Conservation (phyloP, 1,140 invertebrate species). For the Pseudomyrmex cubaensis region DNA sequence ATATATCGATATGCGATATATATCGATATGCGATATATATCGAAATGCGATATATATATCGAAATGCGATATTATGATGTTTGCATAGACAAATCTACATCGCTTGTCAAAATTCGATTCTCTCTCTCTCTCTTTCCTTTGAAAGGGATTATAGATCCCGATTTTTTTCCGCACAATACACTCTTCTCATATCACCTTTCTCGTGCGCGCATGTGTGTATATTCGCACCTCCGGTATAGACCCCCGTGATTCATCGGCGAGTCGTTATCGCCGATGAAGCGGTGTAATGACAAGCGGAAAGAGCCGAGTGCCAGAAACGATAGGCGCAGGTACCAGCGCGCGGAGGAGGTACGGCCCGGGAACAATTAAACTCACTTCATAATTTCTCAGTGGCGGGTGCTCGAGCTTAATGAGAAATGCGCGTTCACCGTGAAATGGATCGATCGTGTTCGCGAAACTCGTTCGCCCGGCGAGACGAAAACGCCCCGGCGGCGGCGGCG, state of each 20-base stretch:
- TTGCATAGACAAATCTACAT: no score
- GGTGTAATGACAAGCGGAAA: constrained; percentile 77
- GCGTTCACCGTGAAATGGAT: constrained; percentile 72
- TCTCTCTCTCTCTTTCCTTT: no score
- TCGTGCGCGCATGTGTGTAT: no score
- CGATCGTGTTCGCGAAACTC: constrained; percentile 61
- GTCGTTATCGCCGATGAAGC: constrained; percentile 76
- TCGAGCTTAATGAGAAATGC: constrained; percentile 76
- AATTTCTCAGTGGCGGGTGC: constrained; percentile 70
- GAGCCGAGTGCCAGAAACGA: constrained; percentile 62
- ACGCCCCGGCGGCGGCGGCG: neutral
- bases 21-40: no score
- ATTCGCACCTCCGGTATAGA: constrained; percentile 40
- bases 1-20: no score
- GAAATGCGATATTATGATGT: no score
- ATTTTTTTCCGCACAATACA: no score
- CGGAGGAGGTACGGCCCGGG: constrained; percentile 56
- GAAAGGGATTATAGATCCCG: no score
- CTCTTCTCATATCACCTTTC: no score
- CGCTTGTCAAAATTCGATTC: no score
- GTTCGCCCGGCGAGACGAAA: constrained; percentile 18
- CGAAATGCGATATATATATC: no score
- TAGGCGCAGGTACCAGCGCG: constrained; percentile 43
- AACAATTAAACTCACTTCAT: constrained; percentile 79
- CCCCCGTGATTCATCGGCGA: constrained; percentile 69